Base-by-base conservation (phyloP, 2,797 vertebrate species). In the Sphaeramia orbicularis region DNA sequence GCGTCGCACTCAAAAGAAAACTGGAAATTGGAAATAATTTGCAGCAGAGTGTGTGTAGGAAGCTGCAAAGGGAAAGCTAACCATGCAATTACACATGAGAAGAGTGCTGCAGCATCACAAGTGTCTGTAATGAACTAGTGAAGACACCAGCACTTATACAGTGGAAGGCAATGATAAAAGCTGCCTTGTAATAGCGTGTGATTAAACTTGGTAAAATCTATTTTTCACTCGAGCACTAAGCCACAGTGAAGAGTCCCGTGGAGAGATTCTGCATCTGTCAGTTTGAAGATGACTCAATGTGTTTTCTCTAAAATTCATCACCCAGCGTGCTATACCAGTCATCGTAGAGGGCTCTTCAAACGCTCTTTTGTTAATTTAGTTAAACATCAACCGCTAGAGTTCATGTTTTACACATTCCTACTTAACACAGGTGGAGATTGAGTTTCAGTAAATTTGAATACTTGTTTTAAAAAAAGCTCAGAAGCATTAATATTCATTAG, bases 331-430 rank as follows among this genome's bases (percentile, higher is more conserved):
- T 77, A 38, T 48, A 66, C 56, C 78, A 70, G 81, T 74, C 74
- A 58, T 72, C 48, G 48, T 78, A 52, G 37, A 90, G 89, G 52
- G 78, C 78, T 80, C 90, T 91, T 88, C 85, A 89, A 45, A 64
- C 52, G 64, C 92, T 87, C 89, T 88, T 85, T 89, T 90, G 85
- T 89, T 91, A 90, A 91, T 93, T 93, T 83, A 91, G 83, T 90
- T 91, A 86, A 85, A 89, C 83, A 89, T 83, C 81, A 82, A 72
- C 80, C 72, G 16, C 38, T 15, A 65, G 68, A 66, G 85, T 81
- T 89, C 85, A 73, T 71, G 82, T 85, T 89, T 84, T 83, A 81
- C 86, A 81, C 82, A 83, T 85, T 76, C 42, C 68, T 78, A 80
- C 88, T 88, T 86, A 81, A 89, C 72, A 78, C 78, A 60, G 72